Evolutionary conservation across 2,797 vertebrate genomes (phyloP).

Genomic region (Morus bassanus): DNA sequence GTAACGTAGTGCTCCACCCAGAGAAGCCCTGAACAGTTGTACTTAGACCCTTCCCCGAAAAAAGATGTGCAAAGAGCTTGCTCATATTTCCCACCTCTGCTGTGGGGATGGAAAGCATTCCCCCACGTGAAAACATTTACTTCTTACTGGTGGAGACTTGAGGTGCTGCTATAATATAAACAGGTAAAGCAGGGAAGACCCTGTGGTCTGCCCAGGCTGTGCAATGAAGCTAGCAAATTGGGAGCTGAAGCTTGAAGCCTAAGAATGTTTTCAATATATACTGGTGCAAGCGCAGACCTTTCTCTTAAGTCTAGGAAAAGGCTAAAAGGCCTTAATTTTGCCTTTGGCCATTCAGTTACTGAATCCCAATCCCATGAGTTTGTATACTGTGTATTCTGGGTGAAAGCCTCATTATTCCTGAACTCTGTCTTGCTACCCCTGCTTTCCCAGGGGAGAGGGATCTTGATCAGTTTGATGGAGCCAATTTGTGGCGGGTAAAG

Average conservation of each 20-base stretch:
- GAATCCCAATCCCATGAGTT: accelerated
- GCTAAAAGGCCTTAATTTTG: not conserved
- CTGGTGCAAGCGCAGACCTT: not conserved
- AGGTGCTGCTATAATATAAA: not conserved
- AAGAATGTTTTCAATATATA: not conserved
- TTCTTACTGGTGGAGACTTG: not conserved
- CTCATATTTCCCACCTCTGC: not conserved
- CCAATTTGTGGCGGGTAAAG: not conserved
- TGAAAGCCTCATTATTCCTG: not conserved
- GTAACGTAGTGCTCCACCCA: not conserved
- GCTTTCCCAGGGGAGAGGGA: not conserved
- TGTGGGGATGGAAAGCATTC: not conserved
- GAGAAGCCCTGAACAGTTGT: not conserved
- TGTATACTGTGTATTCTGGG: not conserved
- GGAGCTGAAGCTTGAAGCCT: not conserved
- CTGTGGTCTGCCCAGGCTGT: not conserved
- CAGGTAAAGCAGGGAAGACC: not conserved
- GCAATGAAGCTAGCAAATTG: not conserved
- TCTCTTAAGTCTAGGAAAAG: not conserved
- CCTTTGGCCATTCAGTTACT: not conserved
- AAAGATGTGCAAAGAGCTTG: not conserved
- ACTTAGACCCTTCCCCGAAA: not conserved
- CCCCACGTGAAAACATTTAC: not conserved
- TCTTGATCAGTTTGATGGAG: not conserved
- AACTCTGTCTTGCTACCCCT: not conserved